phyloP scores from a whole-genome alignment of 2,888 invertebrate genomes.

The Nineta flava region DNA sequence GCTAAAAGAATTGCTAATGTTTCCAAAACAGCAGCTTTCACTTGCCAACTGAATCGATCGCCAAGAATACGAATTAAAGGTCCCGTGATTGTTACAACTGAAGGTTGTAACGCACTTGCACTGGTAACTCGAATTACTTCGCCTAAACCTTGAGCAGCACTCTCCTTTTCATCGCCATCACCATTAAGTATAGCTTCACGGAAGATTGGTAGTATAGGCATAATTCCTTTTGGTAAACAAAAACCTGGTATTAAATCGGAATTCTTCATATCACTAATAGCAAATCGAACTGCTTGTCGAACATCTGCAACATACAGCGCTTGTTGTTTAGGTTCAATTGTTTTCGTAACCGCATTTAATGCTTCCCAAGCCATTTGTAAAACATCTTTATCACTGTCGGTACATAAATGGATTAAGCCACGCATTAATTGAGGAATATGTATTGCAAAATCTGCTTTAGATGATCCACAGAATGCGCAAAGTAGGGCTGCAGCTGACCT shows the following conservation, averaged over 20 bases:
- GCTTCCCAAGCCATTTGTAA: constrained; percentile 84
- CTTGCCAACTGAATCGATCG: constrained; percentile 82
- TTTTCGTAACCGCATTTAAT: constrained; percentile 74
- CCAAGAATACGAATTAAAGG: constrained; percentile 95
- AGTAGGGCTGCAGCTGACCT: constrained; percentile 76
- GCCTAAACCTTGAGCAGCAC: constrained; percentile 76
- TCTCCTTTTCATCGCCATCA: constrained; percentile 87
- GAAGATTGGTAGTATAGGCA: constrained; percentile 87
- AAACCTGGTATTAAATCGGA: constrained; percentile 76
- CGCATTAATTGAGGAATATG: constrained; percentile 79
- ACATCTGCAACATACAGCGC: constrained; percentile 78
- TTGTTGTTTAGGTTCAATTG: constrained; percentile 69
- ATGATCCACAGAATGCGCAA: constrained; percentile 78
- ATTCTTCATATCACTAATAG: constrained; percentile 68
- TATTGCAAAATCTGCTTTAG: constrained; percentile 72
- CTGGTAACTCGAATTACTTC: constrained; percentile 72
- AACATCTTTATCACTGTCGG: constrained; percentile 64
- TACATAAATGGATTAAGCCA: constrained; percentile 73
- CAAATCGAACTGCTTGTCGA: constrained; percentile 82
- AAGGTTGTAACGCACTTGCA: constrained; percentile 78
- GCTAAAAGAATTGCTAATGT: constrained; percentile 81
- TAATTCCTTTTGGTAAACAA: constrained; percentile 80
- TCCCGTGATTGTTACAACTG: constrained; percentile 94
- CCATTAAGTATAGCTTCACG: constrained; percentile 94
- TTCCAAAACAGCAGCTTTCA: constrained; percentile 91